These are phyloP conservation scores for Branchinecta lynchi DNA, from an alignment of 1,140 invertebrate species.

Conservation along the genomic window DNA sequence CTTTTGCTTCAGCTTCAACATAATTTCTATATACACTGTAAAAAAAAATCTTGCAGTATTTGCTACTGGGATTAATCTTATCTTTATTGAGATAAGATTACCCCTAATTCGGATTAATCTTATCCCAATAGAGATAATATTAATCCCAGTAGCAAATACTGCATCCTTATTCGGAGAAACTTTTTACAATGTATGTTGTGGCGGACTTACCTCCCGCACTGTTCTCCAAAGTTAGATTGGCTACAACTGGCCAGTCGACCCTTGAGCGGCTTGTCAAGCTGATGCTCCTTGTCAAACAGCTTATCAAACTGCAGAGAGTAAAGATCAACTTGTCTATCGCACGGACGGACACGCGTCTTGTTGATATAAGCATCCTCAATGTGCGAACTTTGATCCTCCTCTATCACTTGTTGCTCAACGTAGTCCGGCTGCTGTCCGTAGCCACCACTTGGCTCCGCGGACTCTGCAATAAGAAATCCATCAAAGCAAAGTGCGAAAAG, in stretches of 20 bases:
- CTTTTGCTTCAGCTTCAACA: too few species aligned
- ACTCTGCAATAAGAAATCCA: background rate
- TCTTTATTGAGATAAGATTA: too few species aligned
- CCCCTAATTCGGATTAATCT: too few species aligned
- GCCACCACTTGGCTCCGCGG: background rate
- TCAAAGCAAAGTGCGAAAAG: too few species aligned
- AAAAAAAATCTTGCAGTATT: too few species aligned
- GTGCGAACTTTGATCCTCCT: conserved; percentile 9
- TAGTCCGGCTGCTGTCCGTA: background rate
- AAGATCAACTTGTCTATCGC: conserved; percentile 70
- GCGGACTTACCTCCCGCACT: conserved; percentile 54
- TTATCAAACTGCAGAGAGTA: conserved; percentile 66
- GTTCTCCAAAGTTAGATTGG: conserved; percentile 38
- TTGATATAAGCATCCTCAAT: conserved; percentile 38
- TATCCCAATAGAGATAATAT: too few species aligned
- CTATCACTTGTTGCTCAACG: background rate
- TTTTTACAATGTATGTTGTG: too few species aligned
- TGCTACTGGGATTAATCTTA: too few species aligned
- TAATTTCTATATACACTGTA: too few species aligned
- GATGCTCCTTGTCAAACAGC: conserved; percentile 55
- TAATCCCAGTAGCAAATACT: too few species aligned
- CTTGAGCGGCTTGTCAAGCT: conserved; percentile 47
- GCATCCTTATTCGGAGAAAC: too few species aligned
- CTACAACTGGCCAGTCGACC: conserved; percentile 83
- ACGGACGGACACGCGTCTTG: conserved; percentile 56